Evolutionary conservation across 2,113 vertebrate genomes (phyloP).

Genomic region (Gambusia affinis): DNA sequence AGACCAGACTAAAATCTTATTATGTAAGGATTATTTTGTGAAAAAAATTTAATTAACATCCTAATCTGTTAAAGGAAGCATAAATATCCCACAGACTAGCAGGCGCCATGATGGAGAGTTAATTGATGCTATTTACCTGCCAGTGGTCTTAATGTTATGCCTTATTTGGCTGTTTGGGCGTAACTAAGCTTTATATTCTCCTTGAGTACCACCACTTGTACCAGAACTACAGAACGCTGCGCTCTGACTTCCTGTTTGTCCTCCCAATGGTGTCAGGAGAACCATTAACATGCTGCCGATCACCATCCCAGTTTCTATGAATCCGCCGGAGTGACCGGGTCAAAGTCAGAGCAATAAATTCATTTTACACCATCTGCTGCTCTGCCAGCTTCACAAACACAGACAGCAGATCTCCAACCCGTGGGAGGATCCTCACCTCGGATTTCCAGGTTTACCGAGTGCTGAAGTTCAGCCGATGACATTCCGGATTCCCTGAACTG

Average conservation of each 20-base stretch:
- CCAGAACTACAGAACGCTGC: too few species aligned
- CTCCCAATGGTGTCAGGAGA: conserved; percentile 33
- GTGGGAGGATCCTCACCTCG: conserved; percentile 1
- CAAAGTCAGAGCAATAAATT: conserved; percentile 12
- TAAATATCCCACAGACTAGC: too few species aligned
- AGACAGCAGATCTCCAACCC: conserved; percentile 5
- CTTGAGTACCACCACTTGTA: too few species aligned
- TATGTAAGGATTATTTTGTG: too few species aligned
- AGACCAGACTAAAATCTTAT: too few species aligned
- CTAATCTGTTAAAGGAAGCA: too few species aligned
- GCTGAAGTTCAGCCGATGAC: conserved; percentile 10
- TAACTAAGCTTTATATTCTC: too few species aligned
- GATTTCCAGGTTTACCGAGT: conserved; percentile 1
- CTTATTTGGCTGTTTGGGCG: too few species aligned
- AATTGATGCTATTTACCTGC: too few species aligned
- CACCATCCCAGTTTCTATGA: conserved; percentile 35
- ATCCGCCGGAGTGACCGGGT: conserved; percentile 7
- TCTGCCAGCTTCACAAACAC: conserved; percentile 24
- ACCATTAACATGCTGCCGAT: conserved; percentile 39
- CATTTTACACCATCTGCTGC: conserved; percentile 23
- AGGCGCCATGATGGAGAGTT: too few species aligned
- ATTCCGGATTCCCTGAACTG: conserved; percentile 23
- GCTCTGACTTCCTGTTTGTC: conserved; percentile 42
- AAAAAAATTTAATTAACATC: too few species aligned
- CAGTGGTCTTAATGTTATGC: too few species aligned